Evolutionary conservation across 2,113 vertebrate genomes (phyloP).

Genomic region (Myotis davidii): DNA sequence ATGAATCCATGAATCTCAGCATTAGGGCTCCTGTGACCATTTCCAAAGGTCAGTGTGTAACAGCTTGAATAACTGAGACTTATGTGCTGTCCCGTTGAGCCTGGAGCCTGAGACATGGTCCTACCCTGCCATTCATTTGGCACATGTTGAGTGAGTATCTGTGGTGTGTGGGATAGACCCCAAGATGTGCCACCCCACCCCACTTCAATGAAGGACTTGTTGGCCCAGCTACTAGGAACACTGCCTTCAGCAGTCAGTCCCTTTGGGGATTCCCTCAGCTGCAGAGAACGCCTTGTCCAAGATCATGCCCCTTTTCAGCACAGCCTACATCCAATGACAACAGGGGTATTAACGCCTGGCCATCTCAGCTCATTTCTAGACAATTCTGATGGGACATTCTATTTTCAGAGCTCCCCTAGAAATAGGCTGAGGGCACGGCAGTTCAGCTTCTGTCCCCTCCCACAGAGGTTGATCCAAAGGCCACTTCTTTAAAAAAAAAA

Average conservation of each 20-base stretch:
- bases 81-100: not conserved
- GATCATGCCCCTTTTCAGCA: not conserved
- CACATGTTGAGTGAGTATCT: not conserved
- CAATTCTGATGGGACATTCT: not conserved
- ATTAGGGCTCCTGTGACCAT: not conserved
- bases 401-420: not conserved
- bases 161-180: not conserved
- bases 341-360: not conserved
- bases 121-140: not conserved
- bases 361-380: not conserved
- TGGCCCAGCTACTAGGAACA: not conserved
- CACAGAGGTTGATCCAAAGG: not conserved
- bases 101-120: not conserved
- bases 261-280: not conserved
- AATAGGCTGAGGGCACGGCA: not conserved
- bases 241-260: not conserved
- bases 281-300: not conserved
- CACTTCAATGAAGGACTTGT: not conserved
- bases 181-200: not conserved
- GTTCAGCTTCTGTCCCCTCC: not conserved
- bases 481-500: not conserved
- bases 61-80: not conserved
- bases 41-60: not conserved
- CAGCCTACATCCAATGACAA: not conserved
- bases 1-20: not conserved